Evolutionary conservation across 2,113 vertebrate species (phyloP).

Genomic region (Etia nguti): DNA sequence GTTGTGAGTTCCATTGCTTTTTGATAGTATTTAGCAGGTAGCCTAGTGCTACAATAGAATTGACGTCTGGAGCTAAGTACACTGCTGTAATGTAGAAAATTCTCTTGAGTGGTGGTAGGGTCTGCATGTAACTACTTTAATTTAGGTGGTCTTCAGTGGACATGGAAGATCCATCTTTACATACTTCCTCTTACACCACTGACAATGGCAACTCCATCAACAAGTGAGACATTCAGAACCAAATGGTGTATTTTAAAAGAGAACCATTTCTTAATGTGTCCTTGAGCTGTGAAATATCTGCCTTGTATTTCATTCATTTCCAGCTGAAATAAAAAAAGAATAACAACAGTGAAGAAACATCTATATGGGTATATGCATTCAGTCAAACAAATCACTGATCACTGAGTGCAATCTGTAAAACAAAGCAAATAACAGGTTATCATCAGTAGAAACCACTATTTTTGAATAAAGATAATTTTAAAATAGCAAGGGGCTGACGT

Average conservation of each 20-base stretch:
- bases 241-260: conserved; percentile 4
- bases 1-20: neutral
- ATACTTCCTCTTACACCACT: neutral
- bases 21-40: neutral
- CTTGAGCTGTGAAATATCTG: neutral
- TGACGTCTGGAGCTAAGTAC: neutral
- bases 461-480: neutral
- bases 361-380: neutral
- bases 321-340: neutral
- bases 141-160: conserved; percentile 5
- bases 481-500: neutral
- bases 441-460: neutral
- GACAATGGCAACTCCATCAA: neutral
- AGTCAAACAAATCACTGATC: neutral
- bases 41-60: fast-evolving
- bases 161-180: conserved; percentile 47
- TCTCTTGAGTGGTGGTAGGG: fast-evolving
- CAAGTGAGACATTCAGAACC: neutral
- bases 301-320: neutral
- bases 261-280: neutral
- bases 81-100: neutral
- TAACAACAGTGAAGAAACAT: neutral
- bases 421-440: neutral
- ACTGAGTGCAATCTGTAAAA: neutral
- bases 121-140: neutral